Percentiles rank a stretch among this genome's conserved stretches.
phyloP scores from a whole-genome alignment of 2,888 invertebrate species.

The Andrena fulva region DNA sequence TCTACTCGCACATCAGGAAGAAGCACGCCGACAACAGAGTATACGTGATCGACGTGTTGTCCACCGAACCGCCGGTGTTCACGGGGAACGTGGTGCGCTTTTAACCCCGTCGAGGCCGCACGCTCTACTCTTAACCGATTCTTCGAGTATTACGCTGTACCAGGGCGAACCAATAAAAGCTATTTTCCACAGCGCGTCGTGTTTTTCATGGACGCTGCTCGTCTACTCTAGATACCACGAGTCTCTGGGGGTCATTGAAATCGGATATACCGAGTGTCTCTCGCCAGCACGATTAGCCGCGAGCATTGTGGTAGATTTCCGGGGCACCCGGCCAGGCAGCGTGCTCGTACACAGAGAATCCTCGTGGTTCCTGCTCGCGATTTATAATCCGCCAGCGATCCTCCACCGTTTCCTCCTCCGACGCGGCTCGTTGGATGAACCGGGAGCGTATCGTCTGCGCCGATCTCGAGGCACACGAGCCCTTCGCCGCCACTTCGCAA shows the following conservation, averaged over 20 bases:
- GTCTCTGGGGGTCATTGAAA: too few relatives aligned
- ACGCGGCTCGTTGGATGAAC: neutral
- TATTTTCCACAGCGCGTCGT: neutral
- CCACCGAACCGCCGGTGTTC: too few relatives aligned
- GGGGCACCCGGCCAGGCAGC: too few relatives aligned
- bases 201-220: neutral
- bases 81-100: too few relatives aligned
- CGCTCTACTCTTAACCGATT: too few relatives aligned
- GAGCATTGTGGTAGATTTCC: too few relatives aligned
- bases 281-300: too few relatives aligned
- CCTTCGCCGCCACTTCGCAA: neutral
- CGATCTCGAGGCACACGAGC: neutral
- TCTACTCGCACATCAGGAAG: slow-evolving; percentile 77
- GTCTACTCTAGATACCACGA: too few relatives aligned
- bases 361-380: neutral
- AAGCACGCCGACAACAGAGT: slow-evolving; percentile 76
- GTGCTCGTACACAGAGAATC: too few relatives aligned
- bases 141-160: too few relatives aligned
- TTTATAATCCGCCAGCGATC: neutral
- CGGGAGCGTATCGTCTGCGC: neutral
- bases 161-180: slow-evolving; percentile 4
- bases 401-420: neutral
- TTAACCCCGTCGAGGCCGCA: too few relatives aligned
- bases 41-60: slow-evolving; percentile 70
- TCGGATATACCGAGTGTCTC: too few relatives aligned